Evolutionary conservation across 2,797 vertebrate species (phyloP).

Genomic region (Echiichthys vipera): DNA sequence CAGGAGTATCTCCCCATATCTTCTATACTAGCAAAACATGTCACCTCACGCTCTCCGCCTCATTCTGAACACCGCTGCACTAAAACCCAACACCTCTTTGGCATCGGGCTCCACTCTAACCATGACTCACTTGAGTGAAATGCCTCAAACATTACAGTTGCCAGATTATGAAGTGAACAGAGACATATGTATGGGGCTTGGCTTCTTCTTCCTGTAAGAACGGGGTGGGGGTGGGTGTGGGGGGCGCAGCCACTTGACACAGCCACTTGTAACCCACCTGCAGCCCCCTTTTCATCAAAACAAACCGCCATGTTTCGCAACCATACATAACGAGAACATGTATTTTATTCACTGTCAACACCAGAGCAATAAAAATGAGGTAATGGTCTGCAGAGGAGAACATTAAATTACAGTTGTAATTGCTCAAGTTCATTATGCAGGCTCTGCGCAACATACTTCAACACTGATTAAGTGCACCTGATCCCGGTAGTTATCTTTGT

Average conservation of each 20-base stretch:
- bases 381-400: slow-evolving; percentile 42
- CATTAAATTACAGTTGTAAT: slow-evolving; percentile 59
- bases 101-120: slow-evolving; percentile 63
- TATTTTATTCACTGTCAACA: slow-evolving; percentile 64
- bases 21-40: slow-evolving; percentile 80
- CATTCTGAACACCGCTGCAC: slow-evolving; percentile 59
- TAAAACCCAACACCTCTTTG: slow-evolving; percentile 72
- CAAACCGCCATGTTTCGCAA: slow-evolving; percentile 41
- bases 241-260: neutral
- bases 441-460: slow-evolving; percentile 17
- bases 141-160: slow-evolving; percentile 73
- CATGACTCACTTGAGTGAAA: slow-evolving; percentile 85
- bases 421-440: slow-evolving; percentile 53
- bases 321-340: slow-evolving; percentile 45
- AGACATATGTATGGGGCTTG: slow-evolving; percentile 66
- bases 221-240: neutral
- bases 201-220: slow-evolving; percentile 58
- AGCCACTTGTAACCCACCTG: slow-evolving; percentile 40
- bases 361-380: slow-evolving; percentile 42
- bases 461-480: slow-evolving; percentile 52
- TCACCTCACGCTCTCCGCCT: slow-evolving; percentile 79
- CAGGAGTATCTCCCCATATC: slow-evolving; percentile 77
- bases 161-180: slow-evolving; percentile 77
- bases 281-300: slow-evolving; percentile 43
- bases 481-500: slow-evolving; percentile 33